A percentile compares a stretch with the other conserved stretches of the same genome.
Evolutionary conservation across 92 coral and sea anemone genomes (phyloP).

Genomic region (Porites divaricata): DNA sequence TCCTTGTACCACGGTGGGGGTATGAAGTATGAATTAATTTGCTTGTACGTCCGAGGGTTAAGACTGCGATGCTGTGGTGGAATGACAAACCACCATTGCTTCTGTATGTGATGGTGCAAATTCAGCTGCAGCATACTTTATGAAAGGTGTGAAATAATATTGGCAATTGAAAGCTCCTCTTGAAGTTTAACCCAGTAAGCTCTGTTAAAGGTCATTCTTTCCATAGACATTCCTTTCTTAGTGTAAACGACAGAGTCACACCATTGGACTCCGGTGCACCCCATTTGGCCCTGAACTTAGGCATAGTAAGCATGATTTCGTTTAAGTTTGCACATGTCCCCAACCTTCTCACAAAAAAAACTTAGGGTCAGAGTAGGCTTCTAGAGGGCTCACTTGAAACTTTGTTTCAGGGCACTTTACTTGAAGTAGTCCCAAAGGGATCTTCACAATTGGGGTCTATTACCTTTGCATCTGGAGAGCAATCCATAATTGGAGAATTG

Average conservation of each 20-base stretch:
- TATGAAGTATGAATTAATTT: too few species aligned
- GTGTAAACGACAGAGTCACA: constrained; percentile 68
- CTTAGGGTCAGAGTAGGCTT: constrained; percentile 65
- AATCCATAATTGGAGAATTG: constrained; percentile 42
- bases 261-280: constrained; percentile 59
- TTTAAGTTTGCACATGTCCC: constrained; percentile 58
- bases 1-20: too few species aligned
- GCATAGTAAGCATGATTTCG: constrained; percentile 47
- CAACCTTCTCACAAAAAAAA: constrained; percentile 44
- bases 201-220: constrained; percentile 53
- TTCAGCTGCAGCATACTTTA: constrained; percentile 29
- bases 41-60: too few species aligned
- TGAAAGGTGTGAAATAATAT: constrained; percentile 26
- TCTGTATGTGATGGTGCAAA: constrained; percentile 24
- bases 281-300: constrained; percentile 71
- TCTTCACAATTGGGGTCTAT: constrained; percentile 50
- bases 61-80: constrained; percentile 16
- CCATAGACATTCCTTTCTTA: constrained; percentile 46
- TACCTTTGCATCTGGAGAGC: constrained; percentile 66
- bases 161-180: constrained; percentile 32
- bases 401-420: constrained; percentile 79
- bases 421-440: constrained; percentile 61
- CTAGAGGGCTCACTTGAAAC: constrained; percentile 72
- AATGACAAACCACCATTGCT: constrained; percentile 10
- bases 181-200: constrained; percentile 42